phyloP scores from a whole-genome alignment of 2,797 vertebrate species.

The Coluber constrictor region DNA sequence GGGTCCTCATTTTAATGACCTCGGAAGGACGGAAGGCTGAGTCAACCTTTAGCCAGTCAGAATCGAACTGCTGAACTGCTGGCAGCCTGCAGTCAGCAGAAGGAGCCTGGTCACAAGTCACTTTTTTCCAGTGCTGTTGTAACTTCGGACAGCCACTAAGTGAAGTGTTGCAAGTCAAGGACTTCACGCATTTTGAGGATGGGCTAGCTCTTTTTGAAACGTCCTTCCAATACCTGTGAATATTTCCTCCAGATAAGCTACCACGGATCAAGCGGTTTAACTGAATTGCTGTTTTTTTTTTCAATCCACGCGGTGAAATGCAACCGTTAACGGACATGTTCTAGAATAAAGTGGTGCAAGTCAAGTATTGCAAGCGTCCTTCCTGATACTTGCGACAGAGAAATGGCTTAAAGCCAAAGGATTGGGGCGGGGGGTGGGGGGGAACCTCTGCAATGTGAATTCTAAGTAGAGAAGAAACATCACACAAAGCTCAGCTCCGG shows the following conservation, averaged over 20 bases:
- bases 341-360: not conserved
- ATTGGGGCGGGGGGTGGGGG: not conserved
- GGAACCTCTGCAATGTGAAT: accelerated
- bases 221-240: not conserved
- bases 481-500: not conserved
- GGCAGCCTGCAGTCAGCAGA: not conserved
- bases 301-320: not conserved
- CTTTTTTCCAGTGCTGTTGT: not conserved
- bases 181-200: not conserved
- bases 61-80: not conserved
- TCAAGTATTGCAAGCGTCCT: not conserved
- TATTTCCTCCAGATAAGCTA: not conserved
- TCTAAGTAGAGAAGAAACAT: not conserved
- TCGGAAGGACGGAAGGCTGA: no score
- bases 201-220: not conserved
- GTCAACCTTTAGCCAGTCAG: no score
- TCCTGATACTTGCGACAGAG: not conserved
- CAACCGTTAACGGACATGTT: not conserved
- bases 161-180: not conserved
- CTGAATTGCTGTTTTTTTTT: not conserved
- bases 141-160: not conserved
- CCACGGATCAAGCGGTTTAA: not conserved
- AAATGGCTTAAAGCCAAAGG: not conserved
- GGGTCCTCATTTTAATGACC: no score
- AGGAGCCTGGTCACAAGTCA: not conserved